Evolutionary conservation across 92 coral and sea anemone genomes (phyloP).

Genomic region (Desmophyllum pertusum): DNA sequence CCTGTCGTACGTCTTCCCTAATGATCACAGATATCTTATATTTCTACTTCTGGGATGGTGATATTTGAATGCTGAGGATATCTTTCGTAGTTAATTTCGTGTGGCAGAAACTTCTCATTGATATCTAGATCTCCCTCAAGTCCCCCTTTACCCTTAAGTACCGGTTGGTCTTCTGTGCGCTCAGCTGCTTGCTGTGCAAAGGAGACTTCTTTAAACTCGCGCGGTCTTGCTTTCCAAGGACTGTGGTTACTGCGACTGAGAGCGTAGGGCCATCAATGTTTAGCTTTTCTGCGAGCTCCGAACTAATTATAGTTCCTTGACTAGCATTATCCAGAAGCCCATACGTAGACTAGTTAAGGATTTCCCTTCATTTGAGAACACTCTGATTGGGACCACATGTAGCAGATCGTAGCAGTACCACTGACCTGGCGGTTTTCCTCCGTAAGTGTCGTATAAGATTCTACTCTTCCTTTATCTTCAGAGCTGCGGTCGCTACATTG

Average conservation of each 20-base stretch:
- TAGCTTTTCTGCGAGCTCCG: slow-evolving; percentile 35
- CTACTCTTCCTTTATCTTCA: background rate
- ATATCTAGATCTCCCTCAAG: slow-evolving; percentile 32
- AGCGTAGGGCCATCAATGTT: slow-evolving; percentile 37
- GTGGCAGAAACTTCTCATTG: slow-evolving; percentile 52
- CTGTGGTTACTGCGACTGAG: slow-evolving; percentile 47
- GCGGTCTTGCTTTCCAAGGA: slow-evolving; percentile 51
- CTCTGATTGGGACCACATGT: slow-evolving; percentile 54
- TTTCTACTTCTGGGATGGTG: slow-evolving; percentile 45
- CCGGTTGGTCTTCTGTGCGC: slow-evolving; percentile 2
- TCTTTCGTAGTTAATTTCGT: slow-evolving; percentile 39
- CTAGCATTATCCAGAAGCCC: slow-evolving; percentile 52
- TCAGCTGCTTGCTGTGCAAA: slow-evolving; percentile 36
- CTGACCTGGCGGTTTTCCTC: background rate
- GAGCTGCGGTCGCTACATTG: background rate
- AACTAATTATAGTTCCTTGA: slow-evolving; percentile 43
- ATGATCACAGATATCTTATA: slow-evolving; percentile 48
- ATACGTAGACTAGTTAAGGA: slow-evolving; percentile 52
- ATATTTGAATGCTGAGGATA: slow-evolving; percentile 49
- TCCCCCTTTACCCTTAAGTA: slow-evolving; percentile 33
- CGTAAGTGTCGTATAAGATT: slow-evolving; percentile 5
- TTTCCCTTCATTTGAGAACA: slow-evolving; percentile 24
- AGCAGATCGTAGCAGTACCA: slow-evolving; percentile 47
- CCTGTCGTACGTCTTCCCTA: slow-evolving; percentile 39
- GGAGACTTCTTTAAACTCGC: slow-evolving; percentile 24